Evolutionary conservation across 2,888 invertebrate genomes (phyloP), one percentile per base, ranked within the genome.

Genomic region (Itoplectis maculator): DNA sequence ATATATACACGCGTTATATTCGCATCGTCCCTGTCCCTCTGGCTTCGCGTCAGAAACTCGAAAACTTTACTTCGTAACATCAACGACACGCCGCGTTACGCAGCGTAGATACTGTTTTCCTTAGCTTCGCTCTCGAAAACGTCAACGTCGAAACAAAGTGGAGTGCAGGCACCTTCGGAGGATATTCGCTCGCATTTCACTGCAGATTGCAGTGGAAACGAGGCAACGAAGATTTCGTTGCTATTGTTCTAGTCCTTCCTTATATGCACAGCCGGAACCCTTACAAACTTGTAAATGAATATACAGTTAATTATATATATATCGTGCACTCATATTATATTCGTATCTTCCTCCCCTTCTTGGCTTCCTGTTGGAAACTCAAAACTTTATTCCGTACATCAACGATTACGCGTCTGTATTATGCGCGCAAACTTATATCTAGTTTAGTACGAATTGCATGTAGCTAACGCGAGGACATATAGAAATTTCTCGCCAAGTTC

Each of bases 161-260:
- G 11, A 29, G 13, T 35, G 23, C 3, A 35, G 7, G 6, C 29
- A 13, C 29, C 56, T 29, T 56, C 29, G 20, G 56, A 29, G 29
- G 29, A n/a, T 56, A 56, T 56, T 56, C 29, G 4, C 29, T n/a
- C 23, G 51, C 51, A 51, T 51, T 29, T 23, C 56, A n/a, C 56
- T 35, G 20, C 29, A 35, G 29, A n/a, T n/a, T n/a, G n/a, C n/a
- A n/a, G n/a, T n/a, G n/a, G n/a, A n/a, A n/a, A n/a, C n/a, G n/a
- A n/a, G n/a, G n/a, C n/a, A n/a, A n/a, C n/a, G n/a, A n/a, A n/a
- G n/a, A 29, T 29, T 56, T 56, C 29, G 29, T 56, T 56, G 8
- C 56, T 29, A 56, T 56, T 56, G 56, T 56, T 56, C 56, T 11
- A 56, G 13, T n/a, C 13, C 6, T 29, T 56, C 29, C 29, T 56